These are phyloP conservation scores for Rambutsinella grinnellia DNA, from an alignment of 2,888 invertebrate genomes.

Conservation along the genomic window DNA sequence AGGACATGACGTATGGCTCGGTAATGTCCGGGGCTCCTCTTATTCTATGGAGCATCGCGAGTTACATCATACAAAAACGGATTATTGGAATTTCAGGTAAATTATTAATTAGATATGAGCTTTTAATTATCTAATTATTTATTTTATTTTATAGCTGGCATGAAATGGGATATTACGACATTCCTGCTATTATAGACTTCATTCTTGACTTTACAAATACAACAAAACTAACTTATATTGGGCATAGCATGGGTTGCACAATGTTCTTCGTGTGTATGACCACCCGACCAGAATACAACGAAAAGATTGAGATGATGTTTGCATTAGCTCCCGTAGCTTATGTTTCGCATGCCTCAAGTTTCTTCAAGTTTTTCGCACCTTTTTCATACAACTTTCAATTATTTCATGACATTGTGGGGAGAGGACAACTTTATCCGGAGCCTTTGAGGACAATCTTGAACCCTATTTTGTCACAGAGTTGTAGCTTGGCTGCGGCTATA, in stretches of 20 bases:
- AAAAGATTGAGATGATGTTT: conserved; percentile 37
- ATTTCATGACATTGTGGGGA: conserved; percentile 17
- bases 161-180: conserved; percentile 30
- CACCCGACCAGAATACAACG: conserved; percentile 24
- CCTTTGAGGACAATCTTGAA: conserved; percentile 4
- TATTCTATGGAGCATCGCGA: conserved; percentile 2
- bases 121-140: not conserved
- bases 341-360: conserved; percentile 24
- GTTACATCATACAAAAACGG: not conserved
- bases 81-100: conserved; percentile 3
- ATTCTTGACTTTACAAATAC: conserved; percentile 12
- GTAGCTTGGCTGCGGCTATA: conserved; percentile 1
- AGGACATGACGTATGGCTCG: conserved; percentile 32
- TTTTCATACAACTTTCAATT: conserved; percentile 26
- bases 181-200: conserved; percentile 37
- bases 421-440: conserved; percentile 30
- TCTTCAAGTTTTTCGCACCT: conserved; percentile 33
- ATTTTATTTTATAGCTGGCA: conserved; percentile 9
- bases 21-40: conserved; percentile 19
- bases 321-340: conserved; percentile 34
- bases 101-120: too few species aligned
- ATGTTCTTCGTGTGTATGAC: conserved; percentile 38
- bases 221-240: conserved; percentile 26
- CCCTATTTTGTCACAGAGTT: conserved; percentile 12
- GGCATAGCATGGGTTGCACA: conserved; percentile 34